phyloP scores from a whole-genome alignment of 2,888 invertebrate genomes.

The Plusia festucae region DNA sequence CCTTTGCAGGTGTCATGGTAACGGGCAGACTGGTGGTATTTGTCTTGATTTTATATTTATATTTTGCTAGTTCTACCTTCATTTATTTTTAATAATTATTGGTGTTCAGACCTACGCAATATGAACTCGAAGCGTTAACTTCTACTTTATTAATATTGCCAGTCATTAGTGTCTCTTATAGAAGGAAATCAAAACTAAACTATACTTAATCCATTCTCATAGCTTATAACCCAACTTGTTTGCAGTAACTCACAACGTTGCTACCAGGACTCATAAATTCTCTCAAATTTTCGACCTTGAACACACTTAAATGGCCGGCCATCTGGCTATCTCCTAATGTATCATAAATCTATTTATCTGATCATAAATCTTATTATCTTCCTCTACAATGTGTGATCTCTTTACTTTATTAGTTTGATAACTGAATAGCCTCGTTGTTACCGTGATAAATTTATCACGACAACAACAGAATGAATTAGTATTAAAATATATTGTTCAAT shows the following conservation, averaged over 20 bases:
- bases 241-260: conserved; percentile 31
- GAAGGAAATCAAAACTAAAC: conserved; percentile 11
- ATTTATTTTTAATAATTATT: too few species aligned
- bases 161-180: neutral
- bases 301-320: conserved; percentile 7
- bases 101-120: too few species aligned
- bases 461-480: conserved; percentile 16
- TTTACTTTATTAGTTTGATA: conserved; percentile 56
- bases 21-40: too few species aligned
- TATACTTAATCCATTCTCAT: conserved; percentile 16
- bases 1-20: too few species aligned
- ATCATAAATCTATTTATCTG: conserved; percentile 65
- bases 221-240: conserved; percentile 28
- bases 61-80: too few species aligned
- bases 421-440: conserved; percentile 45
- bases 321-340: conserved; percentile 55
- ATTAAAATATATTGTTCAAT: conserved; percentile 25
- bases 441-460: conserved; percentile 45
- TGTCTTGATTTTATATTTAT: too few species aligned
- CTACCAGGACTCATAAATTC: conserved; percentile 32
- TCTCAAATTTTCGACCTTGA: conserved; percentile 37
- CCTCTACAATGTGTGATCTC: conserved; percentile 58
- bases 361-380: conserved; percentile 66
- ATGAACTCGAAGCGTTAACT: too few species aligned
- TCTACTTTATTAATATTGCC: neutral